Percentiles rank a stretch among this genome's conserved stretches.
These are phyloP conservation scores for Nephila pilipes DNA, from an alignment of 1,140 invertebrate species.

Conservation along the genomic window DNA sequence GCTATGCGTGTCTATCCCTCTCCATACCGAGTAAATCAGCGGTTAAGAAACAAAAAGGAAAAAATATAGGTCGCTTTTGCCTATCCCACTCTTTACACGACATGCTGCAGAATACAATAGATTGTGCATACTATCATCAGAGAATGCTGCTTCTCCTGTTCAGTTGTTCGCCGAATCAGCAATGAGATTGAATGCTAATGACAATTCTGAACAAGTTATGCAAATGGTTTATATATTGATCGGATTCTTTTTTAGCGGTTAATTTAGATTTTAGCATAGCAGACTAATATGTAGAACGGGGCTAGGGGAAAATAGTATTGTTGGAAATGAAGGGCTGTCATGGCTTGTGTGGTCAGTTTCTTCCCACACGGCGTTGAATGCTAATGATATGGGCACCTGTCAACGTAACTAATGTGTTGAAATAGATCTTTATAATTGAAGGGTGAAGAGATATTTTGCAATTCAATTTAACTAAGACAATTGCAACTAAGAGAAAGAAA, in stretches of 20 bases:
- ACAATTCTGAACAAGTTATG: conserved; percentile 25
- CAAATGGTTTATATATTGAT: conserved; percentile 7
- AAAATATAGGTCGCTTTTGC: conserved; percentile 18
- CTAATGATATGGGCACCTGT: not conserved
- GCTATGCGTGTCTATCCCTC: conserved; percentile 17
- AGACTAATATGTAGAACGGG: not conserved
- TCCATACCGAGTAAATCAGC: not conserved
- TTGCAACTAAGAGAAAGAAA: no score
- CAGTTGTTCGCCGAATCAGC: conserved; percentile 1
- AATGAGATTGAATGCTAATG: conserved; percentile 16
- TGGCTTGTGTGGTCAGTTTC: not conserved
- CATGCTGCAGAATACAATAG: conserved; percentile 1
- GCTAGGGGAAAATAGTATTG: not conserved
- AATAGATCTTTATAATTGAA: no score
- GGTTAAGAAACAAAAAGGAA: conserved; percentile 8
- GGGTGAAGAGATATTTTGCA: no score
- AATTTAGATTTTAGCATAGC: not conserved
- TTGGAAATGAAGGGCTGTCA: not conserved
- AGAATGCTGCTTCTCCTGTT: not conserved
- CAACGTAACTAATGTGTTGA: no score
- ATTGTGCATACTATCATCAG: not conserved
- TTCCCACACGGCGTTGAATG: not conserved
- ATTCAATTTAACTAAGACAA: no score
- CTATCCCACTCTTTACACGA: not conserved
- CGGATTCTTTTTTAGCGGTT: not conserved